Evolutionary conservation across 2,113 vertebrate species (phyloP).

Genomic region (Thalassoma bifasciatum): DNA sequence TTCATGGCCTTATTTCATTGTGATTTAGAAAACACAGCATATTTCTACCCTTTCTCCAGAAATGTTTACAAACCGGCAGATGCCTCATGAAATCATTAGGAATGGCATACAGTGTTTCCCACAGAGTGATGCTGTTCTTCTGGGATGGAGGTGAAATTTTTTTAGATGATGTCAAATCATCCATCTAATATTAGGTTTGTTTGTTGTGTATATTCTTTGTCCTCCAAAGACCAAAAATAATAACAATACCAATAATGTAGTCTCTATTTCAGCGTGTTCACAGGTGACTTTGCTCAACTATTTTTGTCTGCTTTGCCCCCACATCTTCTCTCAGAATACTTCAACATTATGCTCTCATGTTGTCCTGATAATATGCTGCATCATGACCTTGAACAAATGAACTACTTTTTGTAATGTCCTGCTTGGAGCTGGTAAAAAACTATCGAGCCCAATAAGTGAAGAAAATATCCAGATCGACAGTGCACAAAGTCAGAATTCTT

Average conservation of each 20-base stretch:
- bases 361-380: not conserved
- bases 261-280: no score
- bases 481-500: slow-evolving; percentile 7
- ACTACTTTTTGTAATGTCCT: not conserved
- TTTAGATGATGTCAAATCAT: no score
- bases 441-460: not conserved
- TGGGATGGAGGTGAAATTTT: no score
- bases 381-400: slow-evolving; percentile 1
- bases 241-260: no score
- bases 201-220: no score
- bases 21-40: not conserved
- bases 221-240: no score
- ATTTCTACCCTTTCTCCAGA: not conserved
- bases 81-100: not conserved
- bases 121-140: no score
- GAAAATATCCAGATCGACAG: slow-evolving; percentile 18
- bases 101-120: not conserved
- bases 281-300: no score
- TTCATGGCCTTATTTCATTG: not conserved
- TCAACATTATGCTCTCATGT: not conserved
- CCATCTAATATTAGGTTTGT: no score
- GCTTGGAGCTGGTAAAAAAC: slow-evolving; percentile 1
- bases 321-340: no score
- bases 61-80: not conserved
- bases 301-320: no score